Evolutionary conservation across 92 coral and sea anemone species (phyloP).

Genomic region (Epizoanthus illoricatus): DNA sequence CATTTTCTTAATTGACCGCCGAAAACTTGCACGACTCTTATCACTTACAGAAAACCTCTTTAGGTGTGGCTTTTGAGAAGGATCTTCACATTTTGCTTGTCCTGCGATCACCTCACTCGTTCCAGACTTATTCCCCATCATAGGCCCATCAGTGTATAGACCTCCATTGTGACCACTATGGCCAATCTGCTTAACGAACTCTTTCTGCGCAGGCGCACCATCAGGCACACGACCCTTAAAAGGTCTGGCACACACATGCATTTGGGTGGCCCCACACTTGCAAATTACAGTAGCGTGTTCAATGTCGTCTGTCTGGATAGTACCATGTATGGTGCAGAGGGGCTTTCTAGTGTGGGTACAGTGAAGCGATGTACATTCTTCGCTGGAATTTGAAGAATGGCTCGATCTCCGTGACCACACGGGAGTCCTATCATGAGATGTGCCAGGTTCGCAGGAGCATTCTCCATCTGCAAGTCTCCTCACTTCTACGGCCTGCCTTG

Average conservation of each 20-base stretch:
- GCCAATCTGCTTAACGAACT: neutral
- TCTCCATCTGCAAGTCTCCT: constrained; percentile 19
- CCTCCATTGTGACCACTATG: neutral
- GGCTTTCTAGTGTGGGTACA: constrained; percentile 1
- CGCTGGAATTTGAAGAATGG: constrained; percentile 9
- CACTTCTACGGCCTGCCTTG: neutral
- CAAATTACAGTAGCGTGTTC: constrained; percentile 12
- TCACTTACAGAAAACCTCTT: constrained; percentile 56
- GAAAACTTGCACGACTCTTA: constrained; percentile 65
- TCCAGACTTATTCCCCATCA: neutral
- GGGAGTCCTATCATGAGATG: neutral
- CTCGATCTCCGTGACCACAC: neutral
- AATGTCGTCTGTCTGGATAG: constrained; percentile 1
- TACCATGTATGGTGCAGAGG: constrained; percentile 11
- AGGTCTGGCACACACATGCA: neutral
- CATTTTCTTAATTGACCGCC: constrained; percentile 66
- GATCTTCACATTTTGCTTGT: neutral
- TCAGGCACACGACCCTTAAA: constrained; percentile 36
- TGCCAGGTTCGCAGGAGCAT: constrained; percentile 12
- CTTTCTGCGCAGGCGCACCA: constrained; percentile 34
- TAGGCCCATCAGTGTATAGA: neutral
- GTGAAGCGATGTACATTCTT: neutral
- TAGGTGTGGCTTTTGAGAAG: constrained; percentile 1
- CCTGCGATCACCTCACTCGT: neutral
- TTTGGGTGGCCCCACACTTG: constrained; percentile 13